These are phyloP conservation scores for Timema cristinae DNA, from an alignment of 2,888 invertebrate genomes.

Conservation along the genomic window DNA sequence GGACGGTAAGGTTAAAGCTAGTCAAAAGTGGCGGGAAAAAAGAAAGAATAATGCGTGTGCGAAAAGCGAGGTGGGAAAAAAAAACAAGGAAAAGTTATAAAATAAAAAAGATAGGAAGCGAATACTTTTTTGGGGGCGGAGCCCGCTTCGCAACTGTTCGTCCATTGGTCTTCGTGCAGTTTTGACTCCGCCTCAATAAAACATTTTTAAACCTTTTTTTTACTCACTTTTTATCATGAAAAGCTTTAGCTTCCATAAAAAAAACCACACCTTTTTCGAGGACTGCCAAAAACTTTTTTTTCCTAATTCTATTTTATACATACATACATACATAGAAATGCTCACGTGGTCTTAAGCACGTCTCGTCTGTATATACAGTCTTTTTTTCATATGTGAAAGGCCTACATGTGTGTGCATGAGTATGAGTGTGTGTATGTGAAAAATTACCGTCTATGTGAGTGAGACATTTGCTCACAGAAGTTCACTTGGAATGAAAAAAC, in stretches of 20 bases:
- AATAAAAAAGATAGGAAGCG: too few relatives aligned
- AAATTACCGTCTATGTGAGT: conserved; percentile 12
- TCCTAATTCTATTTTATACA: too few relatives aligned
- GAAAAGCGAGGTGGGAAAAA: not conserved
- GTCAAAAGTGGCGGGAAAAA: not conserved
- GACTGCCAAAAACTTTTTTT: too few relatives aligned
- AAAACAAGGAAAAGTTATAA: too few relatives aligned
- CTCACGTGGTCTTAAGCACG: too few relatives aligned
- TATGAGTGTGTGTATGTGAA: not conserved
- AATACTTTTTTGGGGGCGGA: conserved; percentile 11
- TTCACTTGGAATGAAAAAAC: conserved; percentile 13
- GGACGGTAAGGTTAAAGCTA: not conserved
- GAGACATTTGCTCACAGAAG: conserved; percentile 14
- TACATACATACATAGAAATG: too few relatives aligned
- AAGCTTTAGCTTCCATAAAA: too few relatives aligned
- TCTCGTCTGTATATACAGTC: too few relatives aligned
- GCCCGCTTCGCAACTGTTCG: conserved; percentile 20
- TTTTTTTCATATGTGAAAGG: too few relatives aligned
- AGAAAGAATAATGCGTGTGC: conserved; percentile 3
- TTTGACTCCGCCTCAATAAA: conserved; percentile 29
- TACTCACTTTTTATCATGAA: too few relatives aligned
- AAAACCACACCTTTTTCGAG: too few relatives aligned
- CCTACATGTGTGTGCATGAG: too few relatives aligned
- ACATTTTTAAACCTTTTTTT: conserved; percentile 30
- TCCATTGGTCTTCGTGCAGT: conserved; percentile 24